These are phyloP conservation scores for Lordiphosa stackelbergi DNA, from an alignment of 1,140 invertebrate genomes.

Conservation along the genomic window DNA sequence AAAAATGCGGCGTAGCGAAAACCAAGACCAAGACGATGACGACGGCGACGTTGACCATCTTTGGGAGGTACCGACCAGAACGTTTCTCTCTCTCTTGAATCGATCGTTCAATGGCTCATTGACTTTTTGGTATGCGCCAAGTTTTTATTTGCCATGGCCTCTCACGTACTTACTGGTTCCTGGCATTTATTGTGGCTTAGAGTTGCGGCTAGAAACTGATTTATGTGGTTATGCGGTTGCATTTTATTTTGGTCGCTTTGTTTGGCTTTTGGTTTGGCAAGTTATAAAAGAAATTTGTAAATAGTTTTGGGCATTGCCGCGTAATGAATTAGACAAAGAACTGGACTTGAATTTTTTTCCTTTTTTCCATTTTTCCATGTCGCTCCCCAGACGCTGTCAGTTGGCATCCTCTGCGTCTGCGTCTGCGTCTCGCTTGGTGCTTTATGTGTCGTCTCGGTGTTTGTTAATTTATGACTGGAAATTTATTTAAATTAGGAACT, in stretches of 20 bases:
- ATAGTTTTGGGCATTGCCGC: constrained; percentile 59
- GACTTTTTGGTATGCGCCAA: constrained; percentile 73
- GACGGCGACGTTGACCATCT: constrained; percentile 52
- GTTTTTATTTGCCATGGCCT: constrained; percentile 23
- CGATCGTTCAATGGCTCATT: constrained; percentile 73
- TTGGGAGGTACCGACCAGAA: constrained; percentile 29
- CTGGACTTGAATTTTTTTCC: constrained; percentile 8
- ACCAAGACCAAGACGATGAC: constrained; percentile 33
- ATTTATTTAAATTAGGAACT: constrained; percentile 77
- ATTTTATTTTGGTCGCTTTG: constrained; percentile 5
- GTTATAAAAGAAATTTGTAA: constrained; percentile 71
- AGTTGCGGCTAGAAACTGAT: constrained; percentile 64
- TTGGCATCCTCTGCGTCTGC: not conserved
- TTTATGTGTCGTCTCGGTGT: constrained; percentile 58
- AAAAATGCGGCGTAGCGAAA: constrained; percentile 69
- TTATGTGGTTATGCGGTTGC: constrained; percentile 55
- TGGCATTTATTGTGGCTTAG: constrained; percentile 54
- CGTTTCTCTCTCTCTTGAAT: constrained; percentile 25
- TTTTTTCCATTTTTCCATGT: not conserved
- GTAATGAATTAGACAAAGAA: constrained; percentile 46
- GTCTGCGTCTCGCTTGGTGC: constrained; percentile 20
- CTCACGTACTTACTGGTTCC: constrained; percentile 45
- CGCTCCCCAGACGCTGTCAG: not conserved
- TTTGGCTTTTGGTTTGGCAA: constrained; percentile 26
- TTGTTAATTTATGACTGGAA: constrained; percentile 72